Percentiles rank a stretch among this genome's conserved stretches.
These are phyloP conservation scores for Aurelia coerulea DNA, from an alignment of 30 jellyfish, hydroid and myxozoan species.

Conservation along the genomic window DNA sequence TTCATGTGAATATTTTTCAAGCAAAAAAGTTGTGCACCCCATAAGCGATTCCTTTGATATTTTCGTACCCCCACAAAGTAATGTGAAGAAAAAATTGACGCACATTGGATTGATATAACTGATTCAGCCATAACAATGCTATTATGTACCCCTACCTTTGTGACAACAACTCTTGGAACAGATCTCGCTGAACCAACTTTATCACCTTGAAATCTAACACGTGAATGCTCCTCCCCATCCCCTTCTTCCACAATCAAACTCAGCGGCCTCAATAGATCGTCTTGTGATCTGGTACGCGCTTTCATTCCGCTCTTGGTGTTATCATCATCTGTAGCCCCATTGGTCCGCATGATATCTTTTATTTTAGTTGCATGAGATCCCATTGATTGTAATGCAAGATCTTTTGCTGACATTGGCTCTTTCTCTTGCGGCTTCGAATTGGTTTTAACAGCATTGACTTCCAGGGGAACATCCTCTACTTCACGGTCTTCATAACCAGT, in stretches of 20 bases:
- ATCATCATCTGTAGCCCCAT: conserved; percentile 8
- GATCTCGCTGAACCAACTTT: neutral
- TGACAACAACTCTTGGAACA: conserved; percentile 14
- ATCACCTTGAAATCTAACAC: conserved; percentile 26
- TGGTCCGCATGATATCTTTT: conserved; percentile 47
- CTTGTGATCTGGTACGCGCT: conserved; percentile 48
- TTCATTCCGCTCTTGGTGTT: conserved; percentile 9
- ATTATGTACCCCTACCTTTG: neutral
- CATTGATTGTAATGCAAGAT: conserved; percentile 93
- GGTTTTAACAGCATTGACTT: neutral
- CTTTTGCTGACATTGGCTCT: conserved; percentile 51
- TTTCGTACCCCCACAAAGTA: no score
- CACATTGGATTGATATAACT: no score
- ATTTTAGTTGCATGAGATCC: conserved; percentile 83
- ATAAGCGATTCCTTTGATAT: no score
- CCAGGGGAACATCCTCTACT: neutral
- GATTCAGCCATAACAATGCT: no score
- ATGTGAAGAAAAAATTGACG: no score
- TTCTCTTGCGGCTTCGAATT: conserved; percentile 23
- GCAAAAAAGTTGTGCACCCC: no score
- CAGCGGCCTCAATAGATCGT: conserved; percentile 40
- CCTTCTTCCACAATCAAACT: conserved; percentile 66
- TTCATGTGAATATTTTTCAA: no score
- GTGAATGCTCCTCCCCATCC: conserved; percentile 66
- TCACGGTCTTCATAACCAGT: neutral